Conservation (phyloP, 2,113 vertebrate genomes). For the Meles meles region DNA sequence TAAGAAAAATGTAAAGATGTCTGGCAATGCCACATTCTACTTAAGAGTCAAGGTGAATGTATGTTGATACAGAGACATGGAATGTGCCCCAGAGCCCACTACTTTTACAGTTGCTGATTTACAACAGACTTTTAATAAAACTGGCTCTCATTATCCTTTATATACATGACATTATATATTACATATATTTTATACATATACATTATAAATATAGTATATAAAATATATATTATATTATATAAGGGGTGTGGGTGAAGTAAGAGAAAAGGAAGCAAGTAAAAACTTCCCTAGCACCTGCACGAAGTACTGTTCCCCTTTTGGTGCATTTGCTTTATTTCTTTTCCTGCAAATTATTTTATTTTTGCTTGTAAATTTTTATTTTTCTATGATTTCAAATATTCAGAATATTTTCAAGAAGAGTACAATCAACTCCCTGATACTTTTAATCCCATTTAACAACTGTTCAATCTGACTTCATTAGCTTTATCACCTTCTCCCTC, state of each 20-base stretch:
- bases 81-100: accelerated
- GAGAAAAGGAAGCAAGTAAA: background rate
- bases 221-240: no score
- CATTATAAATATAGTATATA: no score
- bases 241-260: background rate
- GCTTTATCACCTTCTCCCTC: background rate
- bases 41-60: background rate
- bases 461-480: background rate
- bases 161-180: no score
- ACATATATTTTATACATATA: no score
- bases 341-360: background rate
- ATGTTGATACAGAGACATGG: background rate
- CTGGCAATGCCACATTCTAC: background rate
- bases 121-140: background rate
- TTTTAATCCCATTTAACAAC: background rate
- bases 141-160: no score
- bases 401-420: background rate
- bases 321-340: background rate
- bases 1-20: background rate
- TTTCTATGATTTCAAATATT: background rate
- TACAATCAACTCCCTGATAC: background rate
- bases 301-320: background rate
- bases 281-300: background rate
- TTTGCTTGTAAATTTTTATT: background rate
- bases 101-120: background rate